Evolutionary conservation across 2,113 vertebrate species (phyloP), one percentile per base, ranked within the genome.

Genomic region (Bubo bubo): DNA sequence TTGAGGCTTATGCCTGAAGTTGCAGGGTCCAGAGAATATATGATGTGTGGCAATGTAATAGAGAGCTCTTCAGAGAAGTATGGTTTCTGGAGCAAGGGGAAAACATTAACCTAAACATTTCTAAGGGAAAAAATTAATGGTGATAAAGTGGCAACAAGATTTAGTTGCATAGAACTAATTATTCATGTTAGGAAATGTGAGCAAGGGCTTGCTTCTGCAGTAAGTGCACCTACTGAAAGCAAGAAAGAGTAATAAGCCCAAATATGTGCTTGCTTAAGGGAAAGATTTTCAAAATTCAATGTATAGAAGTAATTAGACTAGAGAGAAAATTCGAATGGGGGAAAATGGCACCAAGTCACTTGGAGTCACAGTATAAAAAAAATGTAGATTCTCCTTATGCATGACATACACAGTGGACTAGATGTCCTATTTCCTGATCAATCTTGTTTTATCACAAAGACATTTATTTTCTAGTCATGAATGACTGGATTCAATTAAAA

Each of bases 131-230:
- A 79, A 90, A 64, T 26, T 95, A 97, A 97, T 80, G 81, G 90
- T 92, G 97, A 97, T 95, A 67, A 93, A 98, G 84, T 64, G 23
- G 67, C 47, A 72, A 93, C 39, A 75, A 58, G 55, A 84, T 91
- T 89, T n/a, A 80, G 35, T 62, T 93, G 92, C 95, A 91, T 76
- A 39, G 88, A 89, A 79, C 60, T 84, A 84, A 92, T 97, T 74
- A 90, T 43, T 98, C 96, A 85, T 14, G 27, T 66, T 76, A 39
- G 81, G 28, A 41, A 26, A 89, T n/a, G 60, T 75, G 71, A 95
- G 49, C 43, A 93, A 82, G 79, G 68, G 63, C 74, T 96, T 95
- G 92, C 91, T 94, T 96, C 56, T 93, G 68, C 72, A 93, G 20
- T 59, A 89, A 88, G 72, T 71, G 37, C 81, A 75, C 18, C 93